Evolutionary conservation across 2,113 vertebrate genomes (phyloP), one percentile per base, ranked within the genome.

Genomic region (Rutilus rutilus): DNA sequence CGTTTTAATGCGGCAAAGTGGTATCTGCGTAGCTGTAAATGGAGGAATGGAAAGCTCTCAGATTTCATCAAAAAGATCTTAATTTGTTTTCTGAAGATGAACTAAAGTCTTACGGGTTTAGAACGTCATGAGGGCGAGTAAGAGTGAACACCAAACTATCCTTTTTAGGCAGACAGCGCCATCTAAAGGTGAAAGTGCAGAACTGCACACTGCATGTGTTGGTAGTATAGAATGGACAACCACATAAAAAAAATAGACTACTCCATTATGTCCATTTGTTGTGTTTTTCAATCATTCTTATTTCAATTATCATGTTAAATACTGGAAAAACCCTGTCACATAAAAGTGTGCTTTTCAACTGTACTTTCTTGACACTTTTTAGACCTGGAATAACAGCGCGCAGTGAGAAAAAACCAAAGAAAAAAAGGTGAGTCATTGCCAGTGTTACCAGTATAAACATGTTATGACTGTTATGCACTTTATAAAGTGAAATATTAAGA

Each of bases 371-470:
- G 42, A 67, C 10, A 23, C 19, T 71, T n/a, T 83, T 23, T 64
- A 85, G 84, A 47, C 21, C 74, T 82, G 77, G 84, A 74, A 7
- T 67, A 14, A 33, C 65, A 65, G 30, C 65, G 21, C 42, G 73
- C 60, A 69, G 25, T 84, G 86, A 89, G 62, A 87, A 74, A 64
- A 89, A 86, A 50, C 5, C 60, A 0, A 89, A 86, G 82, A 89
- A 89, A 33, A 89, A 85, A 71, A 86, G 85, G 87, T 89, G 45
- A 21, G 50, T 65, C 39, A 15, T 39, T 39, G 11, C 19, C 25
- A 50, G 5, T 30, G 25, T 57, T 12, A 14, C 23, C 27, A 57
- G 1, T 33, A 57, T 33, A 57, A 57, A 11, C 17, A 0, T 57
- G 50, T 54, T 57, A 71, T 39, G 30, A 27, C 21, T 21, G 1